phyloP scores from a whole-genome alignment of 2,888 invertebrate genomes.

The Drosophila gaucha region DNA sequence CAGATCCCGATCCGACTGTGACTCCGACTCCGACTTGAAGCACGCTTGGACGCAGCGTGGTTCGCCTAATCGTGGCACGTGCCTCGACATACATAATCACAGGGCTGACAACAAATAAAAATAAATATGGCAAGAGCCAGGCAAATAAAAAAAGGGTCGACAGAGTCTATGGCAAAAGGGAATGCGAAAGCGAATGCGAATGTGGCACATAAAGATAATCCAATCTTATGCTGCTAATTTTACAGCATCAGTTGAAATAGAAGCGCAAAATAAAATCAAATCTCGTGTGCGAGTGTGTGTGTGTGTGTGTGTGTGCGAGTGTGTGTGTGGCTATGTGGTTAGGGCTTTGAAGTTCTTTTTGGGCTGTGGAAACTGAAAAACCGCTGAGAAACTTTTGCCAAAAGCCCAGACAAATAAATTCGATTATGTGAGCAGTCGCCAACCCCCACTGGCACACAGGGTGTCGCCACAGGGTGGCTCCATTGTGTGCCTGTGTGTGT shows the following conservation, averaged over 20 bases:
- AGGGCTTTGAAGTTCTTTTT: constrained; percentile 25
- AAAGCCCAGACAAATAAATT: constrained; percentile 68
- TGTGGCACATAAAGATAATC: constrained; percentile 71
- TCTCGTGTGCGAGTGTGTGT: constrained; percentile 39
- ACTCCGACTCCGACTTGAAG: constrained; percentile 31
- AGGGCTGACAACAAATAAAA: constrained; percentile 54
- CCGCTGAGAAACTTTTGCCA: constrained; percentile 67
- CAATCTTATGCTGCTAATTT: constrained; percentile 81
- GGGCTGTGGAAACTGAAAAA: constrained; percentile 50
- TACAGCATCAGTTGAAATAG: constrained; percentile 63
- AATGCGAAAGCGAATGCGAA: constrained; percentile 25
- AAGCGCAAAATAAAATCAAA: constrained; percentile 63
- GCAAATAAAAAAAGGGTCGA: constrained; percentile 40
- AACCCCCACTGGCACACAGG: constrained; percentile 30
- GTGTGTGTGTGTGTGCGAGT: constrained; percentile 16
- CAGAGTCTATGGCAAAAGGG: constrained; percentile 3
- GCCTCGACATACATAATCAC: constrained; percentile 76
- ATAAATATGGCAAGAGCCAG: constrained; percentile 13
- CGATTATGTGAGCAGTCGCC: constrained; percentile 64
- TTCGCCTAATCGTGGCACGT: constrained; percentile 79
- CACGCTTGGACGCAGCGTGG: constrained; percentile 68
- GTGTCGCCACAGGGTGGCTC: constrained; percentile 39
- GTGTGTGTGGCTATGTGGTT: constrained; percentile 66
- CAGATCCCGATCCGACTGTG: constrained; percentile 9
- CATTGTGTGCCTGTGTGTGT: background rate